Base-by-base conservation (phyloP, 2,888 invertebrate genomes). In the Pollenia labialis region DNA sequence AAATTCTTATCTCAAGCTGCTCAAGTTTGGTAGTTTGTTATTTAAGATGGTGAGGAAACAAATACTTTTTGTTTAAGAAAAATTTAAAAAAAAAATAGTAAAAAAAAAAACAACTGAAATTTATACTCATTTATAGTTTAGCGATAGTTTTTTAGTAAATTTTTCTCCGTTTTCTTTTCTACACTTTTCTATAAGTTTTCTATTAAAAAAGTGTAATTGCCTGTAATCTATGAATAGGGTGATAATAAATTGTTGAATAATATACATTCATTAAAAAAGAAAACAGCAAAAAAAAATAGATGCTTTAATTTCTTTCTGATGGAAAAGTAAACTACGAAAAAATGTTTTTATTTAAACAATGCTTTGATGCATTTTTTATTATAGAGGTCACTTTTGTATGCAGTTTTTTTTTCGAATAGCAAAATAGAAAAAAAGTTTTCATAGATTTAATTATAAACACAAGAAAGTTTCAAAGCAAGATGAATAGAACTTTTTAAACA, bases 81-180 rank as follows among this genome's bases (percentile, higher is more conserved):
- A 32, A 44, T 40, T 52, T 68, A 40, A 40, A 68, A n/a, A 4
- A 18, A 56, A 18, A 32, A 3, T 3, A 18, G 14, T 14, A 75
- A 48, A 50, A 60, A 79, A 32, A 68, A 54, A 50, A 56, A 6
- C 32, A 62, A 68, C 4, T 79, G 52, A 60, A 54, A 84, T 80
- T 60, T 75, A 80, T 81, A 72, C 71, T 81, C 46, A 76, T 85
- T 85, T 85, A 81, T 69, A 81, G 66, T 85, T 81, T 58, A 50
- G 71, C 46, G 75, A 81, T 81, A 77, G 58, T 69, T 75, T 72
- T 44, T 12, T 18, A 64, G 42, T 23, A 42, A 23, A 44, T 60
- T 69, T 14, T 50, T 11, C 8, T 16, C n/a, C 18, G 9, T 40
- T 11, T 60, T 40, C 4, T 2, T 46, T 56, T 4, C n/a, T 11